Evolutionary conservation across 2,113 vertebrate genomes (phyloP).

Genomic region (Struthio camelus): DNA sequence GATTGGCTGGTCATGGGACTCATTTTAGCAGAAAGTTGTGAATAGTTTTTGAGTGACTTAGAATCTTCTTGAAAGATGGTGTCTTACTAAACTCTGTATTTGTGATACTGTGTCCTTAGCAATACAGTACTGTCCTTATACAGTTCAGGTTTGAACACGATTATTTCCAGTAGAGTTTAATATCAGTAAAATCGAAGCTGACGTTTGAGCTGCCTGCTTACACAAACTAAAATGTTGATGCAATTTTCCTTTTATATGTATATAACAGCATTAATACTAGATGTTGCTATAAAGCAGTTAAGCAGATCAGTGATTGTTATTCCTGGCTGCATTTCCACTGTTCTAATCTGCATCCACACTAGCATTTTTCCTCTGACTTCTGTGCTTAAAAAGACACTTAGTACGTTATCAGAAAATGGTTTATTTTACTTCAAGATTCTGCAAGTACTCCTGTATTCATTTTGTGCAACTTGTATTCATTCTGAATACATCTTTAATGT

Average conservation of each 20-base stretch:
- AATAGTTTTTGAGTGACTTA: not conserved
- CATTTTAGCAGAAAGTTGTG: not conserved
- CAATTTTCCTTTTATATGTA: not conserved
- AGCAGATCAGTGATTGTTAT: not conserved
- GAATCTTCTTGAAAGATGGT: not conserved
- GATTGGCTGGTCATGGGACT: not conserved
- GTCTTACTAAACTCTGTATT: not conserved
- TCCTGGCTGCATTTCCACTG: not conserved
- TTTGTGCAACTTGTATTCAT: not conserved
- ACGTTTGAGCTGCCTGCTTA: not conserved
- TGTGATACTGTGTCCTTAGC: accelerated
- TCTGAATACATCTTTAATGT: not conserved
- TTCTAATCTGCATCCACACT: not conserved
- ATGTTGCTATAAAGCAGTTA: not conserved
- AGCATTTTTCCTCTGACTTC: not conserved
- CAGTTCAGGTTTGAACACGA: not conserved
- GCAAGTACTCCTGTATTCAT: not conserved
- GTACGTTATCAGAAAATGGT: not conserved
- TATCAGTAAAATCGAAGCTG: not conserved
- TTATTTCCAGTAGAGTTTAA: not conserved
- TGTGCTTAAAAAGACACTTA: not conserved
- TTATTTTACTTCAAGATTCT: not conserved
- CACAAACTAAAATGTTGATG: not conserved
- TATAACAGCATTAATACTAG: not conserved
- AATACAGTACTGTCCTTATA: not conserved